Conservation (phyloP, 2,113 vertebrate genomes). For the Amia ocellicauda region DNA sequence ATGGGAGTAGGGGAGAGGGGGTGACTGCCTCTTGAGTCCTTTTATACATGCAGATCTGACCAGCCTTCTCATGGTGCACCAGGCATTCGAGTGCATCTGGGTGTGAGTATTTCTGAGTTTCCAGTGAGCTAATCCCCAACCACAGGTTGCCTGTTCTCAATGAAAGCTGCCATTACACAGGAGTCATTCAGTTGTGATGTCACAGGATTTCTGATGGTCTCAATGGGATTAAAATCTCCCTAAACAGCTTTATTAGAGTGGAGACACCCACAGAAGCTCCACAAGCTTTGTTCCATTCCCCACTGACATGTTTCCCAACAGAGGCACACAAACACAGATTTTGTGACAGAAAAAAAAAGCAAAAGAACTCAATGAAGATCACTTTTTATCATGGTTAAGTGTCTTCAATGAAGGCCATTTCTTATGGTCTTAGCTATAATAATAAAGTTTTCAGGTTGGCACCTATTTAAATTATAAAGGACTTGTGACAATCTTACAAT, state of each 20-base stretch:
- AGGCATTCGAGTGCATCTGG: background rate
- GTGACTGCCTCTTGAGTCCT: too few relatives aligned
- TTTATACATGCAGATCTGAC: too few relatives aligned
- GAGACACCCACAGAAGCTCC: too few relatives aligned
- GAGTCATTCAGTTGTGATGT: slow-evolving; percentile 7
- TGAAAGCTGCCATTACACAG: background rate
- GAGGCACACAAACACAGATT: background rate
- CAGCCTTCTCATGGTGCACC: too few relatives aligned
- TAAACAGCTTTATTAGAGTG: slow-evolving; percentile 8
- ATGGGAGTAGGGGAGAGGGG: too few relatives aligned
- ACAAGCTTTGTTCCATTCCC: background rate
- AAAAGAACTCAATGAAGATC: slow-evolving; percentile 1
- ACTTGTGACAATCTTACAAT: too few relatives aligned
- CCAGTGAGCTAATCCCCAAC: slow-evolving; percentile 3
- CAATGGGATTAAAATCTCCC: slow-evolving; percentile 3
- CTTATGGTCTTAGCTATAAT: background rate
- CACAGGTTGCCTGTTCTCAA: background rate
- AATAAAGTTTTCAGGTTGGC: too few relatives aligned
- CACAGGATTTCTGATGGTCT: slow-evolving; percentile 10
- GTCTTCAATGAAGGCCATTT: background rate
- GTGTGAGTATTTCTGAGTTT: slow-evolving; percentile 12
- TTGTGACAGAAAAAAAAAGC: background rate
- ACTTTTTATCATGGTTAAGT: slow-evolving; percentile 1
- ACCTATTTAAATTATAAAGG: too few relatives aligned
- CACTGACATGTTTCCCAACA: too few relatives aligned